phyloP scores from a whole-genome alignment of 2,113 vertebrate species.

The Aplodontia rufa region DNA sequence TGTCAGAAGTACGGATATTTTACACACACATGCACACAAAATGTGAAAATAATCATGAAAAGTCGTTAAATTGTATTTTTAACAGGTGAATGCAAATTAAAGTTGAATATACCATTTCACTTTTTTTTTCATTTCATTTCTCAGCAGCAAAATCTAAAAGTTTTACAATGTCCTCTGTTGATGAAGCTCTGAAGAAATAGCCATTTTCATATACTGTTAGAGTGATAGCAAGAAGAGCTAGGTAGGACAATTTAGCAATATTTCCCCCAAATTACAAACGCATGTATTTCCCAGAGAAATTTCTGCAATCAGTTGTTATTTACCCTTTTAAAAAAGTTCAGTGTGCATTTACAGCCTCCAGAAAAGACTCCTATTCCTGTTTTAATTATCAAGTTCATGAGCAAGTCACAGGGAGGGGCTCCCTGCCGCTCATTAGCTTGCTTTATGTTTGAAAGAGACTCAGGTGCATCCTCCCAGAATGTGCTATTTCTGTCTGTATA shows the following conservation, averaged over 20 bases:
- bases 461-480: neutral
- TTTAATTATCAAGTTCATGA: neutral
- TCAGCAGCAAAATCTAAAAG: neutral
- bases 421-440: neutral
- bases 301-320: neutral
- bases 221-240: neutral
- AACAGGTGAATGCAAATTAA: neutral
- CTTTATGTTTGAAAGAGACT: neutral
- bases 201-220: neutral
- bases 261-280: neutral
- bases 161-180: neutral
- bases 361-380: neutral
- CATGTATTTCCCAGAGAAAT: neutral
- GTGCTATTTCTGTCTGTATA: neutral
- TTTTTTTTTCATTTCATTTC: neutral
- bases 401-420: neutral
- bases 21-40: neutral
- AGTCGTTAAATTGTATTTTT: neutral
- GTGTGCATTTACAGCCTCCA: neutral
- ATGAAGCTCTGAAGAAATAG: neutral
- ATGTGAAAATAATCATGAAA: conserved; percentile 1
- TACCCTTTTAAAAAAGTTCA: neutral
- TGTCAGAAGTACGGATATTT: neutral
- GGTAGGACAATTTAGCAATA: neutral
- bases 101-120: neutral